Percentiles rank a stretch among this genome's conserved stretches.
phyloP scores from a whole-genome alignment of 2,113 vertebrate species.

The Grammomys dolichurus region DNA sequence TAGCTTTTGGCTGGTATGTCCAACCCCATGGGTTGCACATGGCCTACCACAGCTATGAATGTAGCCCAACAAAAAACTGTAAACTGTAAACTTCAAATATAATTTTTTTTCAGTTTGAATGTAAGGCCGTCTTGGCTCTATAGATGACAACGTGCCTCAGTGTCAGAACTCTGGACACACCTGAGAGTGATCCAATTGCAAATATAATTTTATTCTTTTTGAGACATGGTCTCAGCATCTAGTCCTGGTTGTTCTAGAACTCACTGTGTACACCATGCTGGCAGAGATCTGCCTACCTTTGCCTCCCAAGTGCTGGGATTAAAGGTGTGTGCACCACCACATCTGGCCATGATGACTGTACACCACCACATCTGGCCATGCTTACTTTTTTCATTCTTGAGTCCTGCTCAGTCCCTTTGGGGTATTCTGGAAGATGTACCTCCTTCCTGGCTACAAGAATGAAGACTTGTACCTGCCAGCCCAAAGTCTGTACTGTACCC shows the following conservation, averaged over 20 bases:
- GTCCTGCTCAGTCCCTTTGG: fast-evolving
- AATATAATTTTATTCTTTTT: not conserved
- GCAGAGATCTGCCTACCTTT: not conserved
- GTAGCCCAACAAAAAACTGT: not conserved
- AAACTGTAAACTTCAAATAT: not conserved
- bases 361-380: no score
- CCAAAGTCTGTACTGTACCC: not conserved
- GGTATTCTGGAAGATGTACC: fast-evolving
- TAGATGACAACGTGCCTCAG: not conserved
- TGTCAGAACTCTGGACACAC: not conserved
- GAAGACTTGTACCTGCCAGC: not conserved
- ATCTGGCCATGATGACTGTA: not conserved
- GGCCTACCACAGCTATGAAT: not conserved
- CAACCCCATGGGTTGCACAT: not conserved
- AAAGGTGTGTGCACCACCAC: not conserved
- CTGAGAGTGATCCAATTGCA: not conserved
- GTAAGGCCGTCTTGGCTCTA: not conserved
- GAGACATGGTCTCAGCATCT: not conserved
- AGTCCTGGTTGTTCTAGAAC: not conserved
- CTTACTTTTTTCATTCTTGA: fast-evolving
- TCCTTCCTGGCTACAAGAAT: not conserved
- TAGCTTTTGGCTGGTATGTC: not conserved
- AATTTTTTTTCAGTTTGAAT: not conserved
- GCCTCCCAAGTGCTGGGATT: not conserved
- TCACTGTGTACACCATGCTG: not conserved